These are phyloP conservation scores for Drosophila vallismaia DNA, from an alignment of 2,888 invertebrate species.

Conservation along the genomic window DNA sequence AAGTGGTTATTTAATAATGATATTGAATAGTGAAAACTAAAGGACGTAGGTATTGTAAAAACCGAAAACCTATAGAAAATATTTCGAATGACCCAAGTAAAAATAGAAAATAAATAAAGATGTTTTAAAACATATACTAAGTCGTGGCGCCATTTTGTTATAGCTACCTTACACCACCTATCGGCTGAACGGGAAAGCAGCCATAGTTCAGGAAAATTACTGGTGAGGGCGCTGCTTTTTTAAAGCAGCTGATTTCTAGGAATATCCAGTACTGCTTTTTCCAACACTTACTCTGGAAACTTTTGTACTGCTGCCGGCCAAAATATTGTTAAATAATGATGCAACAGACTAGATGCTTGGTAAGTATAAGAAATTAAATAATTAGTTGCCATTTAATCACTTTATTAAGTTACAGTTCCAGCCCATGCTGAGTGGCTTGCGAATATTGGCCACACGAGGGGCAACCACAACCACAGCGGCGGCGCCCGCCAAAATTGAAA, in stretches of 20 bases:
- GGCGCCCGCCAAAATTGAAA: slow-evolving; percentile 79
- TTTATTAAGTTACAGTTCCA: slow-evolving; percentile 42
- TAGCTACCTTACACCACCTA: not conserved
- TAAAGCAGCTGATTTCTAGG: not conserved
- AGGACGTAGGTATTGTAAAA: no score
- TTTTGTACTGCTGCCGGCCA: slow-evolving; percentile 9
- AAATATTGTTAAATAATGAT: slow-evolving; percentile 44
- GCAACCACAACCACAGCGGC: slow-evolving; percentile 46
- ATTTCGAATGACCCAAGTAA: no score
- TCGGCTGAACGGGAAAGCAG: not conserved
- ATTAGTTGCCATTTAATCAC: not conserved
- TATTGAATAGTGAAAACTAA: no score
- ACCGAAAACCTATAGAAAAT: no score
- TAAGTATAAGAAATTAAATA: slow-evolving; percentile 32
- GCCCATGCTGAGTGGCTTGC: slow-evolving; percentile 51
- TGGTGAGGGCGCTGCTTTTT: not conserved
- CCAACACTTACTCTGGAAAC: not conserved
- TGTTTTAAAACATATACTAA: not conserved
- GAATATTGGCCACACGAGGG: slow-evolving; percentile 57
- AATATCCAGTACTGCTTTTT: not conserved
- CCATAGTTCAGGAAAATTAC: not conserved
- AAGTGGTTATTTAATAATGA: no score
- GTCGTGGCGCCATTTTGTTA: not conserved
- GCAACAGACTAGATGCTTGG: slow-evolving; percentile 67
- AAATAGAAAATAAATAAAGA: not conserved